Evolutionary conservation across 2,888 invertebrate genomes (phyloP).

Genomic region (Drosophila diplacantha): DNA sequence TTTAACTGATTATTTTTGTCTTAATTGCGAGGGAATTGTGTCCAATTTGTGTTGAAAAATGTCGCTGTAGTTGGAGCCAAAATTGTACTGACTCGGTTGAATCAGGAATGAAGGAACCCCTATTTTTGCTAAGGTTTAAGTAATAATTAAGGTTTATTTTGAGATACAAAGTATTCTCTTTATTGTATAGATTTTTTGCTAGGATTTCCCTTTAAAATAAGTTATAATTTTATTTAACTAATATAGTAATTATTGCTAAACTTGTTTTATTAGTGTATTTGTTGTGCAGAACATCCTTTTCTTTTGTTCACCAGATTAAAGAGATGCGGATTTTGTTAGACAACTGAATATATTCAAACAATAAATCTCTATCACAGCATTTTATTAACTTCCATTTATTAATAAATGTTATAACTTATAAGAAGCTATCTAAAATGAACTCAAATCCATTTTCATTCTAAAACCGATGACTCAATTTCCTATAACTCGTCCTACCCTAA

Average conservation of each 20-base stretch:
- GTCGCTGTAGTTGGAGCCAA: neutral
- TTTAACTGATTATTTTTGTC: constrained; percentile 43
- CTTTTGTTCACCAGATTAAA: neutral
- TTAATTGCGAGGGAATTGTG: constrained; percentile 48
- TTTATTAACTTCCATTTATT: neutral
- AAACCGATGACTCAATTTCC: neutral
- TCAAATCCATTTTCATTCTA: neutral
- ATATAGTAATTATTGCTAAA: neutral
- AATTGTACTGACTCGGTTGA: neutral
- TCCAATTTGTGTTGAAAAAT: constrained; percentile 49
- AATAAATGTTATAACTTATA: neutral
- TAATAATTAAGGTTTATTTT: neutral
- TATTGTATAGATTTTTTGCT: neutral
- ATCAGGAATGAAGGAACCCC: constrained; percentile 24
- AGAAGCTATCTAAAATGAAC: neutral
- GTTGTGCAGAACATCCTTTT: neutral
- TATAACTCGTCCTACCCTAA: neutral
- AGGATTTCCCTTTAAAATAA: neutral
- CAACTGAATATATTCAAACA: neutral
- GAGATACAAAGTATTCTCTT: neutral
- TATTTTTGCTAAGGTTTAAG: neutral
- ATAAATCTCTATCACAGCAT: fast-evolving
- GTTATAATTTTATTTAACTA: neutral
- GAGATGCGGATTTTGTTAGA: neutral
- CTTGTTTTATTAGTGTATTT: neutral